Base-by-base conservation (phyloP, 1,140 invertebrate species). In the Drosophila equinoxialis region DNA sequence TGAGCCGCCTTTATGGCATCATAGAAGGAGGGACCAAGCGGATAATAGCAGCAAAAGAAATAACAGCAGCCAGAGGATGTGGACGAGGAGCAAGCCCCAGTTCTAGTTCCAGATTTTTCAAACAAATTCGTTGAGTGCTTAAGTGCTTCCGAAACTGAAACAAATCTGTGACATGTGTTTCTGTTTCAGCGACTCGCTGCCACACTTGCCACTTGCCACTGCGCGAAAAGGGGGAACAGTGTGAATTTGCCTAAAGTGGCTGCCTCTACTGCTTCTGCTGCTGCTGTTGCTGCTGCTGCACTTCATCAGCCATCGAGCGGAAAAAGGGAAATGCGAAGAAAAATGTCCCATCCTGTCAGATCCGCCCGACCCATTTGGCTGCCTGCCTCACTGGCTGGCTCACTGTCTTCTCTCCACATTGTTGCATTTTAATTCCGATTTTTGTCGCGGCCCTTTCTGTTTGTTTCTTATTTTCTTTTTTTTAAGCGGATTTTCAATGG, bases 91-190 rank as follows among this genome's bases (percentile, higher is more conserved):
- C 8, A 51, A 30, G 20, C 14, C 33, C 58, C 45, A 59, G 45
- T 65, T 67, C 58, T 73, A 68, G 74, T 68, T 86, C 70, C 76
- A 87, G 79, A 83, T 81, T 78, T 89, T 80, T 77, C 84, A 89
- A 89, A 89, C 84, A 89, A 89, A 89, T 89, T 89, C 79, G 84
- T 84, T 89, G 84, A 89, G 84, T 89, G 84, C 84, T 89, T 89
- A 89, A 89, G 84, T 89, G 84, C 84, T 89, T 89, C 84, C 84
- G 84, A 89, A 89, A 81, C 77, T 81, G 84, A 89, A 89, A 89
- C 84, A 89, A 89, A 89, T 89, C 84, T 89, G 84, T 89, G 84
- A 89, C 84, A 89, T 89, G 84, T 89, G 84, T 89, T 89, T 89
- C 77, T 78, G 84, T 89, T 89, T 72, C 79, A 60, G 51, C 62